These are phyloP conservation scores for Stramonita haemastoma DNA, from an alignment of 2,888 invertebrate genomes.

Conservation along the genomic window DNA sequence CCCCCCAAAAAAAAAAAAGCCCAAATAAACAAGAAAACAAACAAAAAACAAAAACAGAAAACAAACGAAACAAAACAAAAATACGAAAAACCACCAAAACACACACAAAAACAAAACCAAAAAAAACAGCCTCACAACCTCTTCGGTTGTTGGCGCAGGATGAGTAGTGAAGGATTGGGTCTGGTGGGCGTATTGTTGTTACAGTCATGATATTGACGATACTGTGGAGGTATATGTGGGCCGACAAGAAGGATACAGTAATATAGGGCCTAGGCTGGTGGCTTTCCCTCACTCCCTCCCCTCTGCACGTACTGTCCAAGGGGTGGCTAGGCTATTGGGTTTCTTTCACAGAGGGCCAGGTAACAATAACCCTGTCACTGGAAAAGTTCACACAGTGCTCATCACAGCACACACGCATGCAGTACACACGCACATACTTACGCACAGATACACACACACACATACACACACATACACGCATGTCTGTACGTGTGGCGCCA, in stretches of 20 bases:
- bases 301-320: background rate
- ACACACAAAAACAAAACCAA: no score
- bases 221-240: background rate
- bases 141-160: background rate
- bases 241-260: background rate
- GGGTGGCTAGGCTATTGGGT: no score
- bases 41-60: no score
- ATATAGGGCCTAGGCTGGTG: background rate
- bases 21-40: no score
- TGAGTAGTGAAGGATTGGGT: background rate
- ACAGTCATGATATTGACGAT: no score
- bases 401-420: background rate
- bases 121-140: no score
- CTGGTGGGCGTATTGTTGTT: background rate
- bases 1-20: no score
- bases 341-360: background rate
- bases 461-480: slow-evolving; percentile 14
- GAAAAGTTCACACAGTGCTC: background rate
- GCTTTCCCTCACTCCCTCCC: background rate
- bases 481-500: background rate
- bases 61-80: no score
- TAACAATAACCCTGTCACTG: background rate
- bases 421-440: background rate
- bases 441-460: background rate
- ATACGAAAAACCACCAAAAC: no score